A percentile compares a stretch with the other conserved stretches of the same genome.
Evolutionary conservation across 2,797 vertebrate genomes (phyloP).

Genomic region (Tenualosa thibaudeaui): DNA sequence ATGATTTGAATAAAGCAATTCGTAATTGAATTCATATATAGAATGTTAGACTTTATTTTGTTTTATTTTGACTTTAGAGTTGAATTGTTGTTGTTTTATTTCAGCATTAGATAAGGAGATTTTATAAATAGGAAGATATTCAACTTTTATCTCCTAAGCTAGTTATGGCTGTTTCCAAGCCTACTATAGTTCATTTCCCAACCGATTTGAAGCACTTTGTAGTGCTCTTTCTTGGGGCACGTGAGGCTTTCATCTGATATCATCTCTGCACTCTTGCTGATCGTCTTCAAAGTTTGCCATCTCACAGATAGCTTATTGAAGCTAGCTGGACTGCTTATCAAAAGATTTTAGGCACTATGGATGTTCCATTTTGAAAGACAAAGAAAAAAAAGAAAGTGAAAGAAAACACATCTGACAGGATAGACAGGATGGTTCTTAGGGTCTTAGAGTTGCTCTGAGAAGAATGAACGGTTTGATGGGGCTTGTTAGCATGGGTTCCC

Average conservation of each 20-base stretch:
- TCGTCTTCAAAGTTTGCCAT: not conserved
- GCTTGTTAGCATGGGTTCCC: not conserved
- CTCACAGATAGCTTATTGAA: not conserved
- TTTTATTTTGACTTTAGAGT: no score
- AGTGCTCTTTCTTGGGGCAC: not conserved
- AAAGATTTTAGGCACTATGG: not conserved
- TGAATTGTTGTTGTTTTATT: no score
- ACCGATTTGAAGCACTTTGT: not conserved
- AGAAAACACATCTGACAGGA: not conserved
- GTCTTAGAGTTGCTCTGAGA: not conserved
- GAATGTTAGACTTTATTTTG: no score
- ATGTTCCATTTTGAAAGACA: not conserved
- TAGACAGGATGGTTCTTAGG: not conserved
- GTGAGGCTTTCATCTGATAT: not conserved
- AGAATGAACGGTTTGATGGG: not conserved
- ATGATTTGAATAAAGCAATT: no score
- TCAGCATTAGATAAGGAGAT: no score
- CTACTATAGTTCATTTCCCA: not conserved
- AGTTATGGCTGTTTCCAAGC: not conserved
- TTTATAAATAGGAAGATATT: not conserved
- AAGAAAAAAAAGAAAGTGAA: not conserved
- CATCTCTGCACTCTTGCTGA: not conserved
- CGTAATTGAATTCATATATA: no score
- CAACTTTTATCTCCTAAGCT: not conserved
- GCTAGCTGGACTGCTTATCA: not conserved